Percentiles rank a stretch among this genome's conserved stretches.
Conservation (phyloP, 2,888 invertebrate genomes). For the Tenthredo notha region DNA sequence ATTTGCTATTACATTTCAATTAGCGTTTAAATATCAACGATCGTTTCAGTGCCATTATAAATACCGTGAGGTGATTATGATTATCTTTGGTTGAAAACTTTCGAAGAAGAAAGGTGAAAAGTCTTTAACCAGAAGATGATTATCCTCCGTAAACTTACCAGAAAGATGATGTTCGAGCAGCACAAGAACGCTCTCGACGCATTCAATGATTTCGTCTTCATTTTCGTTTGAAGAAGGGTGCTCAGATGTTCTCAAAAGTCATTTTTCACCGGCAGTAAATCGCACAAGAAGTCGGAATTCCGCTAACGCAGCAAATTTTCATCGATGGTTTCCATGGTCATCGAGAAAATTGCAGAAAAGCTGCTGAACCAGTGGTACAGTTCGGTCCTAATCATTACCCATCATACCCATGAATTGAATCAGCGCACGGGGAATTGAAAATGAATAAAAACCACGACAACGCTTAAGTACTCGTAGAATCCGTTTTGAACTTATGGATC, state of each 20-base stretch:
- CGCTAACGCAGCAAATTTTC: neutral
- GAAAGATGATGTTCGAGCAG: conserved; percentile 74
- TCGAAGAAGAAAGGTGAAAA: neutral
- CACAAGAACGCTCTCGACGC: conserved; percentile 72
- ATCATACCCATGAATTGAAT: neutral
- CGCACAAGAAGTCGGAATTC: neutral
- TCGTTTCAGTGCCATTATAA: neutral
- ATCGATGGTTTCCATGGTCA: neutral
- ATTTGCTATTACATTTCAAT: neutral
- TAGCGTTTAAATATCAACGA: neutral
- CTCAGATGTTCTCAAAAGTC: conserved; percentile 10
- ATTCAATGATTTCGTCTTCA: conserved; percentile 67
- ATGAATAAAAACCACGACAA: neutral
- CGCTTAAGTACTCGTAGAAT: neutral
- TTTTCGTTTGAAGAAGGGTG: conserved; percentile 52
- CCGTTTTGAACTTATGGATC: neutral
- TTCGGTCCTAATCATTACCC: neutral
- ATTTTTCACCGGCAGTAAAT: neutral
- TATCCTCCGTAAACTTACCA: conserved; percentile 67
- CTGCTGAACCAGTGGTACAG: neutral
- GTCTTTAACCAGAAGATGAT: neutral
- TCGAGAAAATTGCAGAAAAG: neutral
- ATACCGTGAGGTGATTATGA: neutral
- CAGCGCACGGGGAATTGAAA: neutral
- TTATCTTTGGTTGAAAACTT: neutral